Evolutionary conservation across 2,888 invertebrate genomes (phyloP).

Genomic region (Dynastes tityus): DNA sequence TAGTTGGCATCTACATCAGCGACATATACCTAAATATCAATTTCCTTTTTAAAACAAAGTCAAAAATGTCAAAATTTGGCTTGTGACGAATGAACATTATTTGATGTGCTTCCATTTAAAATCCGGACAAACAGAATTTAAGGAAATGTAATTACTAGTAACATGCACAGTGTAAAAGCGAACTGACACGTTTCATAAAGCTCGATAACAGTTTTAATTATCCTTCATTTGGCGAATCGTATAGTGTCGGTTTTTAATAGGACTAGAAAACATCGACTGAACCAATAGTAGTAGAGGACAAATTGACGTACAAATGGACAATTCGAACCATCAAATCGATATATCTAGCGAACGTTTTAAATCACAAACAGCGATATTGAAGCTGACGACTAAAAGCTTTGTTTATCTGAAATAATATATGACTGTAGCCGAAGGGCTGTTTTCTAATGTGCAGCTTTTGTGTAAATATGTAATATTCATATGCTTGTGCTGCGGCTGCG

Average conservation of each 20-base stretch:
- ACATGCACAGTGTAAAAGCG: conserved; percentile 4
- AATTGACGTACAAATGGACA: conserved; percentile 9
- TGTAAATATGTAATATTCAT: conserved; percentile 8
- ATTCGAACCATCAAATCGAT: conserved; percentile 2
- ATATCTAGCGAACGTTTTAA: not conserved
- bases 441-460: not conserved
- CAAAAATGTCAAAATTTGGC: too few species aligned
- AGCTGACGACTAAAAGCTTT: conserved; percentile 11
- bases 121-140: too few species aligned
- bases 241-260: not conserved
- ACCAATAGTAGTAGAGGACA: not conserved
- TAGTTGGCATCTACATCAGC: too few species aligned
- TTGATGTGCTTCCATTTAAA: too few species aligned
- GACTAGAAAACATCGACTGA: not conserved
- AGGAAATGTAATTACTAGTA: not conserved
- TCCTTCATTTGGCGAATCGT: conserved; percentile 8
- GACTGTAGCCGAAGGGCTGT: too few species aligned
- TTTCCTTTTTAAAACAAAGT: too few species aligned
- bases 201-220: conserved; percentile 20
- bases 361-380: not conserved
- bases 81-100: too few species aligned
- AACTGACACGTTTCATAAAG: conserved; percentile 16
- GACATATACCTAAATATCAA: too few species aligned
- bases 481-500: not conserved
- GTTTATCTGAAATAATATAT: not conserved